phyloP scores from a whole-genome alignment of 2,888 invertebrate species.

The Drosophila flavopinicola region DNA sequence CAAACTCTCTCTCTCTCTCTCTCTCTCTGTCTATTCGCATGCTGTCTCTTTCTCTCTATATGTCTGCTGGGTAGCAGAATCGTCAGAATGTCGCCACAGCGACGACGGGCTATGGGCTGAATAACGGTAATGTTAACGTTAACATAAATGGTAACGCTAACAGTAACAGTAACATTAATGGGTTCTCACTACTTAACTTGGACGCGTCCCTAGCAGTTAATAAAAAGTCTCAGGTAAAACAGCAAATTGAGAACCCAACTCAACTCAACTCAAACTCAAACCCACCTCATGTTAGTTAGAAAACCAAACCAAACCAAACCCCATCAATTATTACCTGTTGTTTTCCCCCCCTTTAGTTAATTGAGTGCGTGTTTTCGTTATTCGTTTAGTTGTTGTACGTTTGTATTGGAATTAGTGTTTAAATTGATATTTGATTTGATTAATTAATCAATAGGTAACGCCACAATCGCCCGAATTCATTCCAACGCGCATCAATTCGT shows the following conservation, averaged over 20 bases:
- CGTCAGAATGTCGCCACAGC: constrained; percentile 84
- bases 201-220: constrained; percentile 83
- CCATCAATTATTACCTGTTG: too few species aligned
- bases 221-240: constrained; percentile 84
- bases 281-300: too few species aligned
- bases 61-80: constrained; percentile 75
- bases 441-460: constrained; percentile 83
- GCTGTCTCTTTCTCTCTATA: constrained; percentile 27
- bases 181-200: constrained; percentile 83
- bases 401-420: not conserved
- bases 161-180: constrained; percentile 28
- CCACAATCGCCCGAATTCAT: constrained; percentile 86
- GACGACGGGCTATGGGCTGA: constrained; percentile 81
- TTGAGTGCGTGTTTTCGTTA: not conserved
- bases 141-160: constrained; percentile 58
- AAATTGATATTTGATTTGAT: not conserved
- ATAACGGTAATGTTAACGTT: constrained; percentile 66
- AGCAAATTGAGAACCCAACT: not conserved
- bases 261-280: too few species aligned
- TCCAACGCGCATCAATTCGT: constrained; percentile 84
- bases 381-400: not conserved
- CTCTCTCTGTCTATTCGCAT: constrained; percentile 39
- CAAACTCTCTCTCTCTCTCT: constrained; percentile 12
- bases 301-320: too few species aligned
- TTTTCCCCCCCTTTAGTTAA: too few species aligned